Percentiles rank a stretch among this genome's conserved stretches.
Evolutionary conservation across 2,888 invertebrate genomes (phyloP).

Genomic region (Punctoribates punctum): DNA sequence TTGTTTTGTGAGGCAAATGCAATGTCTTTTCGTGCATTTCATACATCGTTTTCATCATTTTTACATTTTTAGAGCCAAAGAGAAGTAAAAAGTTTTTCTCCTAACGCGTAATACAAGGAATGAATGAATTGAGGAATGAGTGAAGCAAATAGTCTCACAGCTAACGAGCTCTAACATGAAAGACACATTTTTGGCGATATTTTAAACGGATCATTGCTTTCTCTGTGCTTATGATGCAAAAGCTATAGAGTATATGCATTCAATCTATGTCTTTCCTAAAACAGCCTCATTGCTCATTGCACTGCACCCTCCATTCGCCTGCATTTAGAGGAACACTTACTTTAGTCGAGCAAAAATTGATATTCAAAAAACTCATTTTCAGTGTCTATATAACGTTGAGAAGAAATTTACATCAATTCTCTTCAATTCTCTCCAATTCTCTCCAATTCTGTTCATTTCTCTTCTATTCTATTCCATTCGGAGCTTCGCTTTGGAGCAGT

Average conservation of each 20-base stretch:
- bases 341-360: neutral
- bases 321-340: slow-evolving; percentile 14
- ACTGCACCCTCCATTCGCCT: too few relatives aligned
- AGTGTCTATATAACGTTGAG: slow-evolving; percentile 13
- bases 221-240: slow-evolving; percentile 21
- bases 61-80: slow-evolving; percentile 21
- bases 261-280: slow-evolving; percentile 20
- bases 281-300: neutral
- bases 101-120: neutral
- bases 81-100: slow-evolving; percentile 3
- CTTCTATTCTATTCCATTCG: too few relatives aligned
- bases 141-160: slow-evolving; percentile 10
- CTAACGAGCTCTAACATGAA: slow-evolving; percentile 19
- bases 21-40: neutral
- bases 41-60: slow-evolving; percentile 22
- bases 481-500: too few relatives aligned
- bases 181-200: slow-evolving; percentile 34
- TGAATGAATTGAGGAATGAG: neutral
- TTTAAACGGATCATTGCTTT: slow-evolving; percentile 33
- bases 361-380: slow-evolving; percentile 18
- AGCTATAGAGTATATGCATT: slow-evolving; percentile 18
- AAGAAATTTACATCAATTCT: slow-evolving; percentile 23
- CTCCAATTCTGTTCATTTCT: too few relatives aligned
- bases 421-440: too few relatives aligned
- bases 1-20: neutral